A percentile compares a stretch with the other conserved stretches of the same genome.
Conservation (phyloP, 2,797 vertebrate genomes). For the Peromyscus melanophrys region DNA sequence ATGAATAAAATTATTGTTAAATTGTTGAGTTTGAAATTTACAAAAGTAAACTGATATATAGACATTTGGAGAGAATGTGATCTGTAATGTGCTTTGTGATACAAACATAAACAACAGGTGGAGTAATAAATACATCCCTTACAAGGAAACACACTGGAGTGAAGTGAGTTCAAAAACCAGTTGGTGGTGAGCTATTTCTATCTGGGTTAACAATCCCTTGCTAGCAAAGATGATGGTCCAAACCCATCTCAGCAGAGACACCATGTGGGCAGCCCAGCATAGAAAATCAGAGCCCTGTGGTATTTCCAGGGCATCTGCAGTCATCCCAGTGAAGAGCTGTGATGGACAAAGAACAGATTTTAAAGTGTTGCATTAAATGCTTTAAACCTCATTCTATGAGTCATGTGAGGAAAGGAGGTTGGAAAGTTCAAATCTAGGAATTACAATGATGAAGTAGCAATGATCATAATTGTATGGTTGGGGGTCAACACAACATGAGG, state of each 20-base stretch:
- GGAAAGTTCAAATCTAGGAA: background rate
- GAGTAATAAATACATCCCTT: background rate
- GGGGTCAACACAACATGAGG: background rate
- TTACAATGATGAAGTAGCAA: background rate
- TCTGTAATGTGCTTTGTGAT: background rate
- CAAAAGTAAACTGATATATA: background rate
- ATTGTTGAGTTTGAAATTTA: slow-evolving; percentile 12
- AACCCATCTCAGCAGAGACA: background rate
- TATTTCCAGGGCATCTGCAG: background rate
- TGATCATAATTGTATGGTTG: background rate
- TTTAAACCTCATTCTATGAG: background rate
- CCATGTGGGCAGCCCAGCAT: background rate
- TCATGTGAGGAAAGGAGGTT: background rate
- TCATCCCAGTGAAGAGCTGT: background rate
- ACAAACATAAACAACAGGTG: background rate
- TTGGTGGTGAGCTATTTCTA: background rate
- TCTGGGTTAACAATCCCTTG: background rate
- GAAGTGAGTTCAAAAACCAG: background rate
- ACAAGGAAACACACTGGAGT: background rate
- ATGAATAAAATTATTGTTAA: background rate
- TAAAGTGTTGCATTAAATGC: background rate
- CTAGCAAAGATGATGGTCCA: background rate
- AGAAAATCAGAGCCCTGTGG: background rate
- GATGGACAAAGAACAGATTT: background rate
- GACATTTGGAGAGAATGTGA: background rate